Evolutionary conservation across 2,888 invertebrate genomes (phyloP), one percentile per base, ranked within the genome.

Genomic region (Limnephilus rhombicus): DNA sequence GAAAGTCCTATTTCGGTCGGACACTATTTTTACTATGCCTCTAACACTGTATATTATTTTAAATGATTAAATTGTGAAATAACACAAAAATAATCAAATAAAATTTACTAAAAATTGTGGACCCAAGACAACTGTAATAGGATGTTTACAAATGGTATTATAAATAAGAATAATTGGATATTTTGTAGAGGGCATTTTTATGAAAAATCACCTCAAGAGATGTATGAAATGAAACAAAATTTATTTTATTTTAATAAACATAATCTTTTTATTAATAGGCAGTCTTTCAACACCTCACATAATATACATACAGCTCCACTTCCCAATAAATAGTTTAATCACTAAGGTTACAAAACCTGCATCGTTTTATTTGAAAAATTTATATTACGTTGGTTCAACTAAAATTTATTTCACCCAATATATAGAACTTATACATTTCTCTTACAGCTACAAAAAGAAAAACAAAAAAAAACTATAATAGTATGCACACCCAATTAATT

Each of bases 231-330:
- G 24, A 68, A 68, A 68, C 68, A 68, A 24, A 5, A 68, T 49
- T 49, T 41, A 34, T 83, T 83, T 83, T 34, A 34, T 83, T 83
- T 37, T 41, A 83, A 83, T 41, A 83, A 37, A 83, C 83, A 83
- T 83, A 82, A 82, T 82, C 18, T 83, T 37, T 83, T 83, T 83
- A 34, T 83, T 83, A 34, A 83, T 83, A 37, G 83, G 83, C 83
- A 83, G 83, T 83, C 83, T 83, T 83, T 83, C 83, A 83, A 41
- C 83, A 83, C 34, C 37, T 37, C 37, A 37, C 83, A 24, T 37
- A 34, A 83, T 37, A 41, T 24, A 37, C 29, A 83, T 41, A 37
- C 83, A 24, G 37, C 83, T 37, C 18, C 34, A 83, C 83, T 37
- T 41, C 83, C 24, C 24, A 83, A 83, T 83, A 83, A 83, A 83